These are phyloP conservation scores for Cossypha heuglini DNA, from an alignment of 2,797 vertebrate species.

Conservation along the genomic window DNA sequence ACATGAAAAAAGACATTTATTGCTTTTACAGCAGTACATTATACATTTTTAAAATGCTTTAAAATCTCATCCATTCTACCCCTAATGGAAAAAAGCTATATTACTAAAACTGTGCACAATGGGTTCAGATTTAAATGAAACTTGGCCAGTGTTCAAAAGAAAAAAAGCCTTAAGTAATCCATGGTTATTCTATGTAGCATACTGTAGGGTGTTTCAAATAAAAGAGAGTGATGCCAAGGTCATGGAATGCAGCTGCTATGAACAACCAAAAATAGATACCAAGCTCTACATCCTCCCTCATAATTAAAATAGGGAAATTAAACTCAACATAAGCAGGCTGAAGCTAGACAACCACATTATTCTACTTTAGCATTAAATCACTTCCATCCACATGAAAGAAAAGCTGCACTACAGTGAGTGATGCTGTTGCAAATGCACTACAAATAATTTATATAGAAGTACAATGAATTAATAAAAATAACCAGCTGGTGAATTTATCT, in stretches of 20 bases:
- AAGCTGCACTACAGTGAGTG: neutral
- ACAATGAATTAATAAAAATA: neutral
- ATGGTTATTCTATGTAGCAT: neutral
- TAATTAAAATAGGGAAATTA: conserved; percentile 54
- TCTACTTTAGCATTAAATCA: neutral
- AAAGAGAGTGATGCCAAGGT: conserved; percentile 33
- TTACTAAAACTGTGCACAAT: neutral
- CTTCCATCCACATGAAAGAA: neutral
- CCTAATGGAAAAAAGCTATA: neutral
- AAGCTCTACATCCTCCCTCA: conserved; percentile 26
- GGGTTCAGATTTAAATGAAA: neutral
- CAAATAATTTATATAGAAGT: neutral
- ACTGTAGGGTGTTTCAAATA: conserved; percentile 14
- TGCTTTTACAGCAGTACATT: neutral
- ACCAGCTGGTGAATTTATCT: neutral
- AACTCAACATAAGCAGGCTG: neutral
- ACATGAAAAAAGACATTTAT: neutral
- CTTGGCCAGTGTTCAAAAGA: neutral
- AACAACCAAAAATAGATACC: conserved; percentile 51
- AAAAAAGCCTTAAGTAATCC: conserved; percentile 23
- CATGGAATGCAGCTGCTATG: conserved; percentile 33
- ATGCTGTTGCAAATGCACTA: neutral
- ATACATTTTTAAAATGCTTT: neutral
- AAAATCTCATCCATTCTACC: neutral
- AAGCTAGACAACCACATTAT: neutral